A percentile compares a stretch with the other conserved stretches of the same genome.
phyloP scores from a whole-genome alignment of 2,113 vertebrate genomes.

The Rostratula benghalensis region DNA sequence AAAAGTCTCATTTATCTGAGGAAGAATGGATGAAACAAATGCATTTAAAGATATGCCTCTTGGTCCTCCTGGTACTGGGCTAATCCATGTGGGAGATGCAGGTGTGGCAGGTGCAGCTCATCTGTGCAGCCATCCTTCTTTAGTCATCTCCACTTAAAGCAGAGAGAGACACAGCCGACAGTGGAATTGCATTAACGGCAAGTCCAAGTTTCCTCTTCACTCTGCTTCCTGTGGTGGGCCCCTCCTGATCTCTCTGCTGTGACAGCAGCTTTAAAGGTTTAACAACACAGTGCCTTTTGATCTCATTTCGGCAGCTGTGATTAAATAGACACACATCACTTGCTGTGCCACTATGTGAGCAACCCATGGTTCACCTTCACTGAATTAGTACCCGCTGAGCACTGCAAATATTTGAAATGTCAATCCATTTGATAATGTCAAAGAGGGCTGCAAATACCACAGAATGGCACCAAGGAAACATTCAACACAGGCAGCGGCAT shows the following conservation, averaged over 20 bases:
- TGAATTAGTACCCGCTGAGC: slow-evolving; percentile 86
- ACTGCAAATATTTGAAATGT: slow-evolving; percentile 94
- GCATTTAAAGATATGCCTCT: background rate
- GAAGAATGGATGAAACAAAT: background rate
- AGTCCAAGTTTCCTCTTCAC: background rate
- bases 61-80: background rate
- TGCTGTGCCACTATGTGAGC: slow-evolving; percentile 74
- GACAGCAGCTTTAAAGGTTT: slow-evolving; percentile 75
- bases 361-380: slow-evolving; percentile 78
- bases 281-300: slow-evolving; percentile 77
- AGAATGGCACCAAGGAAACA: slow-evolving; percentile 77
- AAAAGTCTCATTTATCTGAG: background rate
- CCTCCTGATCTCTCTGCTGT: slow-evolving; percentile 53
- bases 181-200: background rate
- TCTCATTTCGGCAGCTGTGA: slow-evolving; percentile 80
- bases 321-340: slow-evolving; percentile 86
- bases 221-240: slow-evolving; percentile 12
- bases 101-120: background rate
- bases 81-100: background rate
- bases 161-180: background rate
- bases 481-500: slow-evolving; percentile 62
- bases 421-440: slow-evolving; percentile 93
- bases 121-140: background rate
- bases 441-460: slow-evolving; percentile 80
- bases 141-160: background rate